A percentile compares a stretch with the other conserved stretches of the same genome.
Conservation (phyloP, 2,888 invertebrate genomes). For the Sarcophaga subvicina region DNA sequence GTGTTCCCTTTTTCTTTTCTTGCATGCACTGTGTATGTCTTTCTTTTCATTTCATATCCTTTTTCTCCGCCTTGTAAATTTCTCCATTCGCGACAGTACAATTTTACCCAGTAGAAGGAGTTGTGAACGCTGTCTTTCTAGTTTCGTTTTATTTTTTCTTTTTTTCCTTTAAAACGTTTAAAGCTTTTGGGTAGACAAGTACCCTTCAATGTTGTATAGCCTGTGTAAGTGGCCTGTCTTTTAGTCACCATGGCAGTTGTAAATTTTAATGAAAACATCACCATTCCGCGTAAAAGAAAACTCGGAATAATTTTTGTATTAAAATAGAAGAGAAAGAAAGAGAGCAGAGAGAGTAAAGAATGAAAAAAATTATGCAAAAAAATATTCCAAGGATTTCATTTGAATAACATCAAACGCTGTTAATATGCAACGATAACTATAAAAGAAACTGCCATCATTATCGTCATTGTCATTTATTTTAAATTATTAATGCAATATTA, state of each 20-base stretch:
- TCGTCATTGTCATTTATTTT: no score
- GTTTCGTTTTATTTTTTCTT: neutral
- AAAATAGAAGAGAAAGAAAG: no score
- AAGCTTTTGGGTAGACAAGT: constrained; percentile 6
- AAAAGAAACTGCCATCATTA: no score
- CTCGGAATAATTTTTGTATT: neutral
- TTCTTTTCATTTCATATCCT: no score
- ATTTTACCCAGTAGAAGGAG: no score
- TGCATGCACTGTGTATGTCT: no score
- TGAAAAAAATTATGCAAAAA: no score
- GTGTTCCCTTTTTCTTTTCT: no score
- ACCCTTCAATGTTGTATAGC: constrained; percentile 17
- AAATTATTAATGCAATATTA: no score
- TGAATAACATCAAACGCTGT: neutral
- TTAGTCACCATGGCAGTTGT: constrained; percentile 77
- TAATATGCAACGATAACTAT: no score
- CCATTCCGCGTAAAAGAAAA: constrained; percentile 71
- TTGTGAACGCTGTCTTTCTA: neutral
- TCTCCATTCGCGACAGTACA: neutral
- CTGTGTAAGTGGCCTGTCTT: neutral
- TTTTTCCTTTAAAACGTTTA: neutral
- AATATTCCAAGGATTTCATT: neutral
- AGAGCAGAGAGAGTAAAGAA: no score
- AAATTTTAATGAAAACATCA: constrained; percentile 77
- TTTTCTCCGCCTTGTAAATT: no score